Base-by-base conservation (phyloP, 1,140 invertebrate species). In the Cherax quadricarinatus region DNA sequence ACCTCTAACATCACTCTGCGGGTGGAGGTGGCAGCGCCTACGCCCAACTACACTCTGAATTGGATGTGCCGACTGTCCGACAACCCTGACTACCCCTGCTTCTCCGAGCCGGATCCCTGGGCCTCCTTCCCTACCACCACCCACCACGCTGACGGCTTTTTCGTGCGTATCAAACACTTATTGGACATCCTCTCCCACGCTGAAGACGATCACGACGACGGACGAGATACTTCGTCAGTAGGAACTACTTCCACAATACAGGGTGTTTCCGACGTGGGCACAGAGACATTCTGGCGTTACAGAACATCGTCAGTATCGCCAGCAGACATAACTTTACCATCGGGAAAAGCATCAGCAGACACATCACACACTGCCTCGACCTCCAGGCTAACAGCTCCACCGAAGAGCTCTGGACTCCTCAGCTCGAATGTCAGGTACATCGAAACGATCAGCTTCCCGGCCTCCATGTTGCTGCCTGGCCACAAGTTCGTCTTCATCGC, bases 1-100 rank as follows among this genome's bases (percentile, higher is more conserved):
- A 30, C 9, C 16, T 57, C 81, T 66, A 90, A 90, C 88, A 84
- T 90, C 60, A 90, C 88, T 4, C 81, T 90, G 14, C 30, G 49
- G 16, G 88, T 90, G 66, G 88, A 90, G 66, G 88, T 90, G 21
- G 78, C 88, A 7, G 48, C 88, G 14, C 88, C 88, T 24, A 75
- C 88, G 5, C 81, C 88, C 41, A 53, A 84, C 81, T 90, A 82
- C 88, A 84, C 81, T 3, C 30, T 90, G 62, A 30, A 66, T n/a
- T 90, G 81, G 81, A 49, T 9, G 30, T 90, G 88, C 24, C 14
- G 4, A 30, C 81, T 66, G 21, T 49, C 4, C 3, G 24, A 12
- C 62, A 2, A 18, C 62, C 81, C 66, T 16, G 62, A 16, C 49
- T 6, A 4, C 4, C 7, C 24, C n/a, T 90, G 88, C 88, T 90